Conservation (phyloP, 2,888 invertebrate species). For the Archips xylosteana region DNA sequence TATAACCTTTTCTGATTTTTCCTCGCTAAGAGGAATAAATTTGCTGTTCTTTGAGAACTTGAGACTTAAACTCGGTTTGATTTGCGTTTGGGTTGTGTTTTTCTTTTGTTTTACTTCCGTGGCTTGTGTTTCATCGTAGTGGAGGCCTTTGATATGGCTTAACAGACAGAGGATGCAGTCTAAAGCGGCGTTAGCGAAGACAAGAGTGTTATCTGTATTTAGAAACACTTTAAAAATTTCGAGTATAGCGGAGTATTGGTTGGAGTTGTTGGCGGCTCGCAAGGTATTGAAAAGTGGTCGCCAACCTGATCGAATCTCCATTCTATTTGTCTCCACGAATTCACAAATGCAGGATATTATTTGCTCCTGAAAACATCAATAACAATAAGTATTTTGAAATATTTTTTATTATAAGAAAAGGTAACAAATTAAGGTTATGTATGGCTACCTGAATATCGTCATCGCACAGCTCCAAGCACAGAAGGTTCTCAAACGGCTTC, state of each 20-base stretch:
- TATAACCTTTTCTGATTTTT: constrained; percentile 78
- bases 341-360: constrained; percentile 98
- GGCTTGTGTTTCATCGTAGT: constrained; percentile 82
- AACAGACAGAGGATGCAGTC: constrained; percentile 97
- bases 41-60: constrained; percentile 81
- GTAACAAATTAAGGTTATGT: neutral
- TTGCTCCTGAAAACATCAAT: constrained; percentile 87
- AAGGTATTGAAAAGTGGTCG: constrained; percentile 97
- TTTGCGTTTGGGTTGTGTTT: constrained; percentile 61
- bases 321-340: constrained; percentile 97
- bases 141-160: constrained; percentile 90
- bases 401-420: too few species aligned
- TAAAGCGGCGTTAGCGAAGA: constrained; percentile 97
- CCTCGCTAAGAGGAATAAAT: constrained; percentile 78
- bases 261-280: constrained; percentile 92
- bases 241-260: constrained; percentile 90
- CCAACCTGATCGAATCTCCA: constrained; percentile 98
- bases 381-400: neutral
- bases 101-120: constrained; percentile 78
- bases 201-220: constrained; percentile 95
- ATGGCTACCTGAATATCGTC: constrained; percentile 93
- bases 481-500: constrained; percentile 97
- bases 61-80: constrained; percentile 71
- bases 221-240: constrained; percentile 98
- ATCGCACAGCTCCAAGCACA: constrained; percentile 97